Evolutionary conservation across 23 tunicate species (phyloP).

Genomic region (Styela plicata): DNA sequence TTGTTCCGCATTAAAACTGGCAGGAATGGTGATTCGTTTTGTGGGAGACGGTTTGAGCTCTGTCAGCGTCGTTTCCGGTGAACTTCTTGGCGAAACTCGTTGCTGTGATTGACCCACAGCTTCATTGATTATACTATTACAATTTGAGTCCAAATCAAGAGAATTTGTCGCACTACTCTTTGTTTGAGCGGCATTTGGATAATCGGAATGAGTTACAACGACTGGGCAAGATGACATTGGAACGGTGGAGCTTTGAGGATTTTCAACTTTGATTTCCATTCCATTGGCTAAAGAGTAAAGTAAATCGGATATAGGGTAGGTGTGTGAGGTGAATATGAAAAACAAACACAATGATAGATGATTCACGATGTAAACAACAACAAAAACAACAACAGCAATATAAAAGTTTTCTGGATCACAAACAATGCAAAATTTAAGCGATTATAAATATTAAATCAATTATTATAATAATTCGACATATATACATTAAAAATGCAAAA

Average conservation of each 20-base stretch:
- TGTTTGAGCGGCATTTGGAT: neutral
- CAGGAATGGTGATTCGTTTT: neutral
- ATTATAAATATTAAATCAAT: no score
- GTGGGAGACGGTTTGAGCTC: slow-evolving; percentile 22
- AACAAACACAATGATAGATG: no score
- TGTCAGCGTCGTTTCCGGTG: slow-evolving; percentile 23
- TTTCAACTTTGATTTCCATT: slow-evolving; percentile 11
- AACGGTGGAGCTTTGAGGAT: neutral
- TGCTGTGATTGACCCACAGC: neutral
- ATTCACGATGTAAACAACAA: no score
- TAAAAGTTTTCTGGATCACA: no score
- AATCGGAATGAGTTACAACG: neutral
- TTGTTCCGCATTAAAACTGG: neutral
- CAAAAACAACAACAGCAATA: no score
- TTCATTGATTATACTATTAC: neutral
- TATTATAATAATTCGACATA: no score
- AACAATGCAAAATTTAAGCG: no score
- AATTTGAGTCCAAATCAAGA: neutral
- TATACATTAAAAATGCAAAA: no score
- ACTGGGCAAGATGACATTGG: neutral
- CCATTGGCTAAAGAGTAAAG: neutral
- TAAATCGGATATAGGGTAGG: neutral
- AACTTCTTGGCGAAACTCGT: neutral
- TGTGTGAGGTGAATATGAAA: no score
- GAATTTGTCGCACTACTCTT: neutral